These are phyloP conservation scores for Eupithecia abbreviata DNA, from an alignment of 2,888 invertebrate genomes.

Conservation along the genomic window DNA sequence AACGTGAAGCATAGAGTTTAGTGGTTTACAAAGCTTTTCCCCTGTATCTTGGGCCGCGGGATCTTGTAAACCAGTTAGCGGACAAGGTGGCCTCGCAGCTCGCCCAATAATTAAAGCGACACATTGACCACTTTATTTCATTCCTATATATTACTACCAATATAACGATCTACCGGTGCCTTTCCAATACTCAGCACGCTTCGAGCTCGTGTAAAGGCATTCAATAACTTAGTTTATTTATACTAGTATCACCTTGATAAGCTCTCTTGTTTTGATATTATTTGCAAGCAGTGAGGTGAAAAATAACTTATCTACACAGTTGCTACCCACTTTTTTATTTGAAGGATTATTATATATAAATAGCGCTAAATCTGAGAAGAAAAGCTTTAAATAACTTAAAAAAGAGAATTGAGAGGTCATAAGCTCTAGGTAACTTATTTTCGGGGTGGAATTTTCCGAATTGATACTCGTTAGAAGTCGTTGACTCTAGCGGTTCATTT, in stretches of 20 bases:
- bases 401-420: not conserved
- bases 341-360: not conserved
- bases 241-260: slow-evolving; percentile 48
- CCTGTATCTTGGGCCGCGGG: slow-evolving; percentile 58
- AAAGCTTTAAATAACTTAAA: not conserved
- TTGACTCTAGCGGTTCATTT: slow-evolving; percentile 52
- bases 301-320: not conserved
- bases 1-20: not conserved
- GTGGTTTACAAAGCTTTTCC: slow-evolving; percentile 19
- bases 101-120: slow-evolving; percentile 77
- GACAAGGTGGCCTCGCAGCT: slow-evolving; percentile 76
- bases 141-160: slow-evolving; percentile 71
- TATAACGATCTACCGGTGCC: slow-evolving; percentile 59
- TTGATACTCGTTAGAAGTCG: slow-evolving; percentile 46
- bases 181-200: slow-evolving; percentile 61
- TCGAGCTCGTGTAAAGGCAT: slow-evolving; percentile 52
- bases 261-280: slow-evolving; percentile 17
- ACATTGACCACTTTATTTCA: slow-evolving; percentile 78
- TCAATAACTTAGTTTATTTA: slow-evolving; percentile 41
- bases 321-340: not conserved
- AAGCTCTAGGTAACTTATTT: slow-evolving; percentile 11
- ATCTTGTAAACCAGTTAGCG: slow-evolving; percentile 78
- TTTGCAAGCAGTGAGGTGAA: not conserved
- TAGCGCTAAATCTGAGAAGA: not conserved
- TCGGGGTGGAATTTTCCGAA: slow-evolving; percentile 41